A percentile compares a stretch with the other conserved stretches of the same genome.
These are phyloP conservation scores for Merops nubicus DNA, from an alignment of 2,113 vertebrate species.

Conservation along the genomic window DNA sequence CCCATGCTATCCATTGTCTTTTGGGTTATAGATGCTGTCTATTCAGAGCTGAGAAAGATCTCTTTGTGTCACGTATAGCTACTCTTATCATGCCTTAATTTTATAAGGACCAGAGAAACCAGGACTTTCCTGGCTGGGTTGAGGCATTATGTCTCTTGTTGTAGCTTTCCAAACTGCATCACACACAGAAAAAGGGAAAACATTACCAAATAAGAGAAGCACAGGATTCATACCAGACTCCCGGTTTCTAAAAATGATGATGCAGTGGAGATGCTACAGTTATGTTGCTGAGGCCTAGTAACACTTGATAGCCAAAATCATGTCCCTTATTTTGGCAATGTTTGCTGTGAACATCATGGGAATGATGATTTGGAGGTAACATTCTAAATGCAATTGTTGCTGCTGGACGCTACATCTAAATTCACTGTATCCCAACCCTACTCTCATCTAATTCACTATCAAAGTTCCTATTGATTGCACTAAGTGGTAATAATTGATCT, in stretches of 20 bases:
- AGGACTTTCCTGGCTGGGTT: not conserved
- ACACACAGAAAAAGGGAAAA: not conserved
- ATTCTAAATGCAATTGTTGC: not conserved
- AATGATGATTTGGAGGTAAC: not conserved
- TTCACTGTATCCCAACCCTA: fast-evolving
- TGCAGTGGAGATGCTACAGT: not conserved
- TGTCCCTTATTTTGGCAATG: not conserved
- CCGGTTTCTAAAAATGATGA: not conserved
- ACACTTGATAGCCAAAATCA: not conserved
- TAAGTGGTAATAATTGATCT: not conserved
- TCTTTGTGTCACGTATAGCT: not conserved
- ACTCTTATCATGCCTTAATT: not conserved
- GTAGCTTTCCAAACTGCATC: not conserved
- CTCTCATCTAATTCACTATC: not conserved
- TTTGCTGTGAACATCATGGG: not conserved
- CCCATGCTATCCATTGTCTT: not conserved
- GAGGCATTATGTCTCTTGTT: not conserved
- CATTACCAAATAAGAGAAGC: not conserved
- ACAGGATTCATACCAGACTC: not conserved
- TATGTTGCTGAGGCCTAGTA: not conserved
- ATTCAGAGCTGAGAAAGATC: not conserved
- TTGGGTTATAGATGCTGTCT: not conserved
- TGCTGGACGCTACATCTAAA: not conserved
- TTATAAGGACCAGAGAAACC: not conserved
- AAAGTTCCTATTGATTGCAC: not conserved